phyloP scores from a whole-genome alignment of 2,113 vertebrate species.

The Myocastor coypus region DNA sequence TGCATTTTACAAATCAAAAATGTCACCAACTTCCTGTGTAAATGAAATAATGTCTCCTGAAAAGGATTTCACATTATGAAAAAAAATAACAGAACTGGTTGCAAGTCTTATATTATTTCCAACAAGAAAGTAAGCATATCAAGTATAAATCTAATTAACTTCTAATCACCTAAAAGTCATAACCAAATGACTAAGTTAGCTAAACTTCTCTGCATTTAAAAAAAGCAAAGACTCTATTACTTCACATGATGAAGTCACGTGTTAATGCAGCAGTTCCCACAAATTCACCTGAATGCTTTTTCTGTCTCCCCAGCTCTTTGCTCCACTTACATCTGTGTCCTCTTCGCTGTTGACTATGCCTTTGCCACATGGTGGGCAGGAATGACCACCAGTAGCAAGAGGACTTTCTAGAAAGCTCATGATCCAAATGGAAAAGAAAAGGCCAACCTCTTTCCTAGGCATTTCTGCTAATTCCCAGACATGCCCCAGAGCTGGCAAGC shows the following conservation, averaged over 20 bases:
- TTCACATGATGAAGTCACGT: not conserved
- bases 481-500: not conserved
- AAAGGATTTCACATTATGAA: not conserved
- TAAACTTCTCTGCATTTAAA: slow-evolving; percentile 40
- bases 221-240: not conserved
- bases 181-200: slow-evolving; percentile 31
- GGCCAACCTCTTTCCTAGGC: not conserved
- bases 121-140: slow-evolving; percentile 18
- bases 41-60: not conserved
- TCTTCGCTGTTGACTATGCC: not conserved
- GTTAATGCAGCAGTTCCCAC: not conserved
- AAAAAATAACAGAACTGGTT: not conserved
- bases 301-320: not conserved
- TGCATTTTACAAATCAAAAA: not conserved
- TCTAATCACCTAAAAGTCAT: slow-evolving; percentile 18
- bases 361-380: not conserved
- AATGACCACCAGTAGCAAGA: not conserved
- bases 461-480: not conserved
- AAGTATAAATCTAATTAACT: slow-evolving; percentile 49
- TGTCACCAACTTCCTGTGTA: not conserved
- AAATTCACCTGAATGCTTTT: not conserved
- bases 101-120: not conserved
- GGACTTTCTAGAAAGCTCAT: not conserved
- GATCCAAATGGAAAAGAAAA: slow-evolving; percentile 45
- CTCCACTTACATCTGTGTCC: not conserved